phyloP scores from a whole-genome alignment of 2,797 vertebrate genomes.

The Epinephelus awoara region DNA sequence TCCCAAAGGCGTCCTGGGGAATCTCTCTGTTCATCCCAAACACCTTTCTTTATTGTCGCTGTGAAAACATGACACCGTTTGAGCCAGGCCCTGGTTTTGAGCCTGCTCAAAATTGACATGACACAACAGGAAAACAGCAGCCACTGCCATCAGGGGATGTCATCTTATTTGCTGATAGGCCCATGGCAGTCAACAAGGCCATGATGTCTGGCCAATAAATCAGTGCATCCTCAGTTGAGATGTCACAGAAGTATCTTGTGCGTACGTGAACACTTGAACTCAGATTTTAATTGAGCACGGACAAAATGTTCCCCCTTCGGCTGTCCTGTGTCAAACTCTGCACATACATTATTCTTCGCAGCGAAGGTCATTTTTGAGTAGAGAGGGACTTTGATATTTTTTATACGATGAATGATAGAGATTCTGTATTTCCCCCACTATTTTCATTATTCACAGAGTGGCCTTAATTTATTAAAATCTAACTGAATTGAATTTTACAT shows the following conservation, averaged over 20 bases:
- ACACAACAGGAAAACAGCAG: no score
- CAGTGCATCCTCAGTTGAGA: not conserved
- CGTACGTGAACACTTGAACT: not conserved
- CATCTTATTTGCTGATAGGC: no score
- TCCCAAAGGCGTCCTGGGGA: no score
- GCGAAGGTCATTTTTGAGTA: slow-evolving; percentile 12
- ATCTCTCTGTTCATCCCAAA: no score
- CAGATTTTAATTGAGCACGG: not conserved
- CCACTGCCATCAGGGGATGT: no score
- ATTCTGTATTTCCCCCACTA: not conserved
- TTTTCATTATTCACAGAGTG: not conserved
- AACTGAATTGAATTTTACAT: not conserved
- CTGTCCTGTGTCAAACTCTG: not conserved
- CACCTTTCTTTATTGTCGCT: no score
- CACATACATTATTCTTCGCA: not conserved
- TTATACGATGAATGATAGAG: not conserved
- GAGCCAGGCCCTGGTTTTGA: no score
- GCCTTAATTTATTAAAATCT: not conserved
- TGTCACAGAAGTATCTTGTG: not conserved
- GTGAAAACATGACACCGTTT: no score
- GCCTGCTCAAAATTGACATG: no score
- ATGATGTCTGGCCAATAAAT: no score
- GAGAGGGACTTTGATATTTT: not conserved
- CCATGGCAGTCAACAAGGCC: no score
- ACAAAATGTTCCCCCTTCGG: not conserved